phyloP scores from a whole-genome alignment of 2,113 vertebrate species.

The Actenoides hombroni region DNA sequence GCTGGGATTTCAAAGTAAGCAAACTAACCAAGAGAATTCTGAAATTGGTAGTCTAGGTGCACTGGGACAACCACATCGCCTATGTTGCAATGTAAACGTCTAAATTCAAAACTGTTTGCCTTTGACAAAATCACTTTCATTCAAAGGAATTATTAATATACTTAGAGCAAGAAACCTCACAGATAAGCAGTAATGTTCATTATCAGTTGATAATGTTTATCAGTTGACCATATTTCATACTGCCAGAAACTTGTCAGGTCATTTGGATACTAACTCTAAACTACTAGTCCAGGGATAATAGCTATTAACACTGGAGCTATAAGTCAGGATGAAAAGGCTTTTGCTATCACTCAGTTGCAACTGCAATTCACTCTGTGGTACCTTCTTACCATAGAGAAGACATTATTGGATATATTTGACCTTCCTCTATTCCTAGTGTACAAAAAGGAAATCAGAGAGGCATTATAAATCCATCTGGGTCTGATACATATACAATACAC shows the following conservation, averaged over 20 bases:
- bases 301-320: neutral
- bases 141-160: neutral
- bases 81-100: neutral
- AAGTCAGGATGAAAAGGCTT: slow-evolving; percentile 3
- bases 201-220: neutral
- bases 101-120: neutral
- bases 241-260: neutral
- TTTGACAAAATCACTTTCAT: neutral
- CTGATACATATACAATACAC: slow-evolving; percentile 25
- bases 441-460: neutral
- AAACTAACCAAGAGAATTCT: neutral
- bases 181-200: neutral
- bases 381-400: slow-evolving; percentile 22
- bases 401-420: neutral
- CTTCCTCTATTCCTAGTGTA: neutral
- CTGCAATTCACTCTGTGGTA: neutral
- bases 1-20: neutral
- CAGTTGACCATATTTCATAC: neutral
- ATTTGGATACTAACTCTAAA: slow-evolving; percentile 27
- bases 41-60: neutral
- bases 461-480: slow-evolving; percentile 16
- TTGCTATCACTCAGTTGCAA: neutral
- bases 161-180: neutral
- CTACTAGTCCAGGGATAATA: neutral
- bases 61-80: neutral